These are phyloP conservation scores for Tragulus kanchil DNA, from an alignment of 2,113 vertebrate genomes.

Conservation along the genomic window DNA sequence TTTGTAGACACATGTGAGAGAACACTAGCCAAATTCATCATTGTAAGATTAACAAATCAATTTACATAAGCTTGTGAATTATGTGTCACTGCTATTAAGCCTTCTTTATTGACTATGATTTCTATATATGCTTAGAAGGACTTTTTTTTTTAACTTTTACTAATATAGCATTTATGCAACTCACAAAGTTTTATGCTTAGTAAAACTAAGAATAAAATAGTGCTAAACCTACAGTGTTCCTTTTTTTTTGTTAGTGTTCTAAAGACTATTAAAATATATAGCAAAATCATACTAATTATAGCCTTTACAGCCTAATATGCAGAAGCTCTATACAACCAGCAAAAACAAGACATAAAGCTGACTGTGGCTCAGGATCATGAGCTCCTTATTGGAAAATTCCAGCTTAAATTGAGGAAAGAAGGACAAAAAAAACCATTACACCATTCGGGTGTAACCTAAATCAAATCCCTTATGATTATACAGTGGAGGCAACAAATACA, in stretches of 20 bases:
- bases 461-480: neutral
- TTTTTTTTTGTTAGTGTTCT: neutral
- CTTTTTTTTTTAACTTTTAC: neutral
- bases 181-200: constrained; percentile 30
- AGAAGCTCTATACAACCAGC: neutral
- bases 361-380: neutral
- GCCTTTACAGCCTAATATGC: fast-evolving
- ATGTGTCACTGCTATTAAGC: constrained; percentile 39
- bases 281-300: neutral
- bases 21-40: constrained; percentile 68
- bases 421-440: neutral
- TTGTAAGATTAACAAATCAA: constrained; percentile 72
- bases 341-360: neutral
- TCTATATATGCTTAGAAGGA: neutral
- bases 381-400: neutral
- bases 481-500: neutral
- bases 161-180: neutral
- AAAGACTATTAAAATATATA: neutral
- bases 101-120: constrained; percentile 27
- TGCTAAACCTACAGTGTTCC: neutral
- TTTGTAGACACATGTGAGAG: constrained; percentile 56
- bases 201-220: constrained; percentile 54
- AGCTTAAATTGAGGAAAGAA: neutral
- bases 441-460: neutral
- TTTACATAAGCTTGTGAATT: constrained; percentile 66